A percentile compares a stretch with the other conserved stretches of the same genome.
phyloP scores from a whole-genome alignment of 2,113 vertebrate species.

The Danionella cerebrum region DNA sequence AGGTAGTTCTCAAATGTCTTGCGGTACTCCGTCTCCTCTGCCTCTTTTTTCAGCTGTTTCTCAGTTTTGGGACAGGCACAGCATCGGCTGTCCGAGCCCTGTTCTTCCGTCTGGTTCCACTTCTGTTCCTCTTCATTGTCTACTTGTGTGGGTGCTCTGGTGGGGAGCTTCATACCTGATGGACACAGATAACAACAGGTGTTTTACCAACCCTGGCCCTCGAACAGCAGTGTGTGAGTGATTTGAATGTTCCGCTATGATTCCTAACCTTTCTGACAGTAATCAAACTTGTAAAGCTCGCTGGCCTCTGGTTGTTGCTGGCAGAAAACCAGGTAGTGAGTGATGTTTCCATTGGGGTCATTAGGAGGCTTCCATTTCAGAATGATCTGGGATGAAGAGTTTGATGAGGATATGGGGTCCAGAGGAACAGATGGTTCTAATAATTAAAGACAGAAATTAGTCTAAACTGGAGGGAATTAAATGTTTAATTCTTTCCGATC shows the following conservation, averaged over 20 bases:
- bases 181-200: conserved; percentile 5
- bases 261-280: conserved; percentile 85
- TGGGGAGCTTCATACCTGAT: conserved; percentile 84
- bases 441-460: conserved; percentile 2
- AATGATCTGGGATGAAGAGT: conserved; percentile 92
- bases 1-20: conserved; percentile 95
- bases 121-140: conserved; percentile 76
- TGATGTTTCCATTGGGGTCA: conserved; percentile 92
- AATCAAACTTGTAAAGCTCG: conserved; percentile 90
- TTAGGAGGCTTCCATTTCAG: conserved; percentile 93
- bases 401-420: conserved; percentile 89
- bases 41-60: conserved; percentile 84
- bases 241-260: not conserved
- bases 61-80: conserved; percentile 93
- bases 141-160: conserved; percentile 76
- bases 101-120: conserved; percentile 76
- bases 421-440: conserved; percentile 85
- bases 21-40: conserved; percentile 82
- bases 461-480: too few species aligned
- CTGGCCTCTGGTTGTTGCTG: conserved; percentile 81
- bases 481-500: too few species aligned
- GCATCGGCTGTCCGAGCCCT: conserved; percentile 64
- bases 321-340: conserved; percentile 88
- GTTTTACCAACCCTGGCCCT: not conserved
- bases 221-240: not conserved